phyloP scores from a whole-genome alignment of 2,113 vertebrate species.

The Halichoerus grypus region DNA sequence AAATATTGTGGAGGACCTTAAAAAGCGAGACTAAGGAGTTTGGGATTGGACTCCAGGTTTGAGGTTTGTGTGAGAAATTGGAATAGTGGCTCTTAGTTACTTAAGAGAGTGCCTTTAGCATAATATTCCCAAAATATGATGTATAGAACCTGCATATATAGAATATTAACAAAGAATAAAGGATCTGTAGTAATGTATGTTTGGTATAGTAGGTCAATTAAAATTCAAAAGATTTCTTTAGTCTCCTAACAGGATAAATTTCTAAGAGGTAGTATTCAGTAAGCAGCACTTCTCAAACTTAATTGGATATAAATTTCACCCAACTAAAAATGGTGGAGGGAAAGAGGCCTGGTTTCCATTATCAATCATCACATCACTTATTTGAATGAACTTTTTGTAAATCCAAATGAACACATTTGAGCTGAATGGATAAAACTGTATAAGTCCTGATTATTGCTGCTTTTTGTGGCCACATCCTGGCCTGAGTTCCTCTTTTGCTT shows the following conservation, averaged over 20 bases:
- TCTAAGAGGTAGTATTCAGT: background rate
- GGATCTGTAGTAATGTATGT: background rate
- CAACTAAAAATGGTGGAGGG: background rate
- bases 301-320: background rate
- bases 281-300: background rate
- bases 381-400: background rate
- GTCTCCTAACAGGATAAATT: background rate
- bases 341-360: background rate
- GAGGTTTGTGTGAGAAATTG: background rate
- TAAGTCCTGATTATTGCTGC: background rate
- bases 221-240: background rate
- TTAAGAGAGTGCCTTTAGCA: background rate
- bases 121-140: background rate
- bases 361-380: background rate
- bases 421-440: rapidly evolving
- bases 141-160: background rate
- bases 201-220: background rate
- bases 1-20: background rate
- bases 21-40: background rate
- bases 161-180: background rate
- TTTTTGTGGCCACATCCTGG: background rate
- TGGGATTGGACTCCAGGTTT: background rate
- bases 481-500: background rate
- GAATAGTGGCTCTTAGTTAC: background rate
- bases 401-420: background rate